Conservation (phyloP, 2,888 invertebrate genomes). For the Zygogramma bicolorata region DNA sequence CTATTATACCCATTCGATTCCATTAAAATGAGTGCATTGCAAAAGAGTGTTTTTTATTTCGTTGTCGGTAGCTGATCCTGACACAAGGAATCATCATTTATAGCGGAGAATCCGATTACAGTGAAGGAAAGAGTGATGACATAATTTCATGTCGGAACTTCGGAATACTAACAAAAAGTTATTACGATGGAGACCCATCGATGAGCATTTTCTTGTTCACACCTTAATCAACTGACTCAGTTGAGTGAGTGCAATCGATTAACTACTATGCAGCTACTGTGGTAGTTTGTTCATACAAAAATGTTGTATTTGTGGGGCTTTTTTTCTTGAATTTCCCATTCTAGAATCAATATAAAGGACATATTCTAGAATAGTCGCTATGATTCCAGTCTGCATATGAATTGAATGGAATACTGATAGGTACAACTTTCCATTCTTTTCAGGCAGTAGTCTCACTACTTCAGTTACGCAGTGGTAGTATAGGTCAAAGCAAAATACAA, state of each 20-base stretch:
- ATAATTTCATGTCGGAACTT: not conserved
- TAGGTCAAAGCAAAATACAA: too few relatives aligned
- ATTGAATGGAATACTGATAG: too few relatives aligned
- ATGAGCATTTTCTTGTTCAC: not conserved
- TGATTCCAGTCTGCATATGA: too few relatives aligned
- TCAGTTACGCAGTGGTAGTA: too few relatives aligned
- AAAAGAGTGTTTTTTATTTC: not conserved
- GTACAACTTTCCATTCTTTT: too few relatives aligned
- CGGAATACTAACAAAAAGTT: not conserved
- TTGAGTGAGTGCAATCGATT: not conserved
- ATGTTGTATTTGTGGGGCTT: too few relatives aligned
- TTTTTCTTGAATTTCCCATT: too few relatives aligned
- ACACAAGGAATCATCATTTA: not conserved
- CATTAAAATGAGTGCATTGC: constrained; percentile 12
- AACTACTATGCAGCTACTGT: not conserved
- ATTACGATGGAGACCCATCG: not conserved
- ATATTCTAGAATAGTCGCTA: too few relatives aligned
- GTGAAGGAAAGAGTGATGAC: constrained; percentile 3
- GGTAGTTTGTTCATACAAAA: too few relatives aligned
- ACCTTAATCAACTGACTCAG: not conserved
- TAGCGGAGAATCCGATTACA: not conserved
- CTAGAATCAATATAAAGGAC: too few relatives aligned
- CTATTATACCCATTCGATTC: constrained; percentile 8
- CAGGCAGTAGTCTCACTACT: too few relatives aligned
- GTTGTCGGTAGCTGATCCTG: not conserved